phyloP scores from a whole-genome alignment of 2,113 vertebrate genomes.

The Phyllostomus discolor region DNA sequence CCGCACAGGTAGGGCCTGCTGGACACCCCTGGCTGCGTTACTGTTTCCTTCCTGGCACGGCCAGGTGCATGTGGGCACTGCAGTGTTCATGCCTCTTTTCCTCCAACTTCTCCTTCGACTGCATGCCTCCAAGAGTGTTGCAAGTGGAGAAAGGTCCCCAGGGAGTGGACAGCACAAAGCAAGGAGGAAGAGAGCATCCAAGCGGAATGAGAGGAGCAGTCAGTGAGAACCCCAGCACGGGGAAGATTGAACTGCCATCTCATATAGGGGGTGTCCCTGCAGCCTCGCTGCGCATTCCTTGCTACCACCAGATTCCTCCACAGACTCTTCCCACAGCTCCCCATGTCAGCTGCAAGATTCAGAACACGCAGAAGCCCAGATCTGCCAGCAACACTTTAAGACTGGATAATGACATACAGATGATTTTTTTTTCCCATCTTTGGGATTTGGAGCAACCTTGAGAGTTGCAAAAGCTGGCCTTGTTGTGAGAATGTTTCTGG shows the following conservation, averaged over 20 bases:
- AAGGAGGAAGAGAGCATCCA: neutral
- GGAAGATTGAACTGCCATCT: neutral
- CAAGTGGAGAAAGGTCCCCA: too few species aligned
- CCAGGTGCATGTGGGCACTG: rapidly evolving
- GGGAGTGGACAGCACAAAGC: neutral
- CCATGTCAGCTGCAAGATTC: neutral
- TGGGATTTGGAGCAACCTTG: conserved; percentile 37
- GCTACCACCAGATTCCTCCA: neutral
- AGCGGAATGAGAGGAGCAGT: neutral
- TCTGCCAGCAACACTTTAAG: neutral
- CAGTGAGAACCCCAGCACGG: neutral
- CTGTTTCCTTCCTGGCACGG: neutral
- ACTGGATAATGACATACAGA: neutral
- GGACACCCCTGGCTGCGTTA: rapidly evolving
- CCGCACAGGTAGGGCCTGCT: neutral
- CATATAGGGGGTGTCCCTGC: neutral
- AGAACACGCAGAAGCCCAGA: neutral
- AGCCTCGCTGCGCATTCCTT: neutral
- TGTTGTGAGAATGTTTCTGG: conserved; percentile 35
- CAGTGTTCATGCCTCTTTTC: neutral
- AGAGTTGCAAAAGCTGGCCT: conserved; percentile 32
- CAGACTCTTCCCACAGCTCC: neutral
- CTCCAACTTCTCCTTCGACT: neutral
- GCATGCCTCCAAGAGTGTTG: too few species aligned
- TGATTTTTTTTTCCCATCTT: neutral